These are phyloP conservation scores for Aromia moschata DNA, from an alignment of 2,888 invertebrate species.

Conservation along the genomic window DNA sequence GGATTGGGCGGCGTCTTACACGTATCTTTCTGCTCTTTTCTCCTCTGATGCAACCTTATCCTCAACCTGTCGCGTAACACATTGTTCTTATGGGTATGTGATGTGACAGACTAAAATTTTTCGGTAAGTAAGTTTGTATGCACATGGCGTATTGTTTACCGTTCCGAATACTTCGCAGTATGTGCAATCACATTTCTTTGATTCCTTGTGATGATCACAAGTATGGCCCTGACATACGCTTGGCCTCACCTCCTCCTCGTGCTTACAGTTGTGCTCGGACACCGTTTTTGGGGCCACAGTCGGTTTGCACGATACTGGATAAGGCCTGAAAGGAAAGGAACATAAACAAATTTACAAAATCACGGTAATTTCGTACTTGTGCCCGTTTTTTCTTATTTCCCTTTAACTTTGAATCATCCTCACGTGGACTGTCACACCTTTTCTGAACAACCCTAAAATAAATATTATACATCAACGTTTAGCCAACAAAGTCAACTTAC, in stretches of 20 bases:
- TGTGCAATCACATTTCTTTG: conserved; percentile 59
- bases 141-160: conserved; percentile 42
- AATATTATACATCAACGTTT: too few relatives aligned
- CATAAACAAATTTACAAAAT: neutral
- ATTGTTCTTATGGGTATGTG: conserved; percentile 52
- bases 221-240: conserved; percentile 36
- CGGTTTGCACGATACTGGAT: conserved; percentile 12
- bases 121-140: conserved; percentile 8
- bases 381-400: conserved; percentile 38
- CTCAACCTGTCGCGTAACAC: conserved; percentile 59
- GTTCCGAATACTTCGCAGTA: conserved; percentile 60
- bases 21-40: conserved; percentile 45
- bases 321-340: conserved; percentile 18
- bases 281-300: conserved; percentile 11
- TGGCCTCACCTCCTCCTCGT: conserved; percentile 42
- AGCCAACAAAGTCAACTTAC: too few relatives aligned
- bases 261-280: conserved; percentile 45
- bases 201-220: conserved; percentile 49
- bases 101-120: conserved; percentile 29
- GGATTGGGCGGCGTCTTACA: conserved; percentile 31
- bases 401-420: conserved; percentile 32
- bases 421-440: conserved; percentile 22
- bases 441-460: conserved; percentile 25
- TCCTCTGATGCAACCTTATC: conserved; percentile 56
- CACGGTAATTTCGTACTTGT: conserved; percentile 33